These are phyloP conservation scores for Tinea trinotella DNA, from an alignment of 2,888 invertebrate species.

Conservation along the genomic window DNA sequence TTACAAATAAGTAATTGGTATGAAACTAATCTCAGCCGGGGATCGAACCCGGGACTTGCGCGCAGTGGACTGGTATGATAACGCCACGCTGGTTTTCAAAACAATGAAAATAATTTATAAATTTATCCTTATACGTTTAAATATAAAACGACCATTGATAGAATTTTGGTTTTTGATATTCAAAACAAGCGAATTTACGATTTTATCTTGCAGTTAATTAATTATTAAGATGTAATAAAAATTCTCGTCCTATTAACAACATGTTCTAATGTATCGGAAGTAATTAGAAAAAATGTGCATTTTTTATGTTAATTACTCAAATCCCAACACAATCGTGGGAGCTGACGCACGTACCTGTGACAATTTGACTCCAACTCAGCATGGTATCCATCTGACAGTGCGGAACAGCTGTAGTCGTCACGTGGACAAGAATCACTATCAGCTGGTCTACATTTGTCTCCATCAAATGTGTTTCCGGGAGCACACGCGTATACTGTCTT, in stretches of 20 bases:
- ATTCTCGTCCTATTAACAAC: no score
- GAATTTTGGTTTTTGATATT: no score
- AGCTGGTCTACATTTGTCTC: conserved; percentile 63
- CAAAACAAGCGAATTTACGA: neutral
- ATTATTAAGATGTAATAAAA: neutral
- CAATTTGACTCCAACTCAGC: conserved; percentile 68
- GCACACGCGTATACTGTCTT: conserved; percentile 74
- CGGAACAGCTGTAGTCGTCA: conserved; percentile 59
- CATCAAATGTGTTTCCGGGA: conserved; percentile 65
- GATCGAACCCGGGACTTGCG: no score
- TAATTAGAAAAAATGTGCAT: neutral
- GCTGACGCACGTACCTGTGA: conserved; percentile 41
- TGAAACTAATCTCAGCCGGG: no score
- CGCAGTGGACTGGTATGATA: no score
- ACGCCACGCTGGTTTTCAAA: no score
- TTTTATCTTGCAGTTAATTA: neutral
- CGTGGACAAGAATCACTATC: conserved; percentile 43
- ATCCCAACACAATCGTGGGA: conserved; percentile 1
- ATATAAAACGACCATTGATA: no score
- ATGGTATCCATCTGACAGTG: conserved; percentile 70
- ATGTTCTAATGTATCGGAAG: neutral
- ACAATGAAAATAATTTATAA: no score
- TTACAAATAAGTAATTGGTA: no score
- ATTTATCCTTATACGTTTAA: no score
- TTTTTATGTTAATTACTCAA: neutral